Conservation (phyloP, 2,888 invertebrate species). For the Tubiluchus corallicola region DNA sequence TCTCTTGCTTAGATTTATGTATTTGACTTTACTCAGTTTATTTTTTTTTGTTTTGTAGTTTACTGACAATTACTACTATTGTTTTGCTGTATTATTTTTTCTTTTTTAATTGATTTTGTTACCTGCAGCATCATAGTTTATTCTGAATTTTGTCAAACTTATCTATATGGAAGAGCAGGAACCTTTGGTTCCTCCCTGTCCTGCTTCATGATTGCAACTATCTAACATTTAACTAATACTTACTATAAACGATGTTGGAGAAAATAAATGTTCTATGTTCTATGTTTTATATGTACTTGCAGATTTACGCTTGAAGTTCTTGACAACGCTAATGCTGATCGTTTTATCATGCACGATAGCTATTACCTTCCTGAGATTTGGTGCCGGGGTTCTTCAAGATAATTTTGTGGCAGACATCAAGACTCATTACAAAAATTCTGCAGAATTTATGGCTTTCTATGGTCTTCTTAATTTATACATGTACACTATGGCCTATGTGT, state of each 20-base stretch:
- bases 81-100: slow-evolving; percentile 8
- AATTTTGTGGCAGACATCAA: slow-evolving; percentile 77
- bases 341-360: slow-evolving; percentile 52
- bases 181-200: too few relatives aligned
- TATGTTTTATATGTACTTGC: slow-evolving; percentile 24
- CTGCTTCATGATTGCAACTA: too few relatives aligned
- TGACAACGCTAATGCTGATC: slow-evolving; percentile 63
- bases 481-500: slow-evolving; percentile 82
- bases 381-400: slow-evolving; percentile 72
- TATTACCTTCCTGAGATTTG: slow-evolving; percentile 63
- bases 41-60: background rate
- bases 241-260: too few relatives aligned
- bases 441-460: slow-evolving; percentile 87
- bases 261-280: too few relatives aligned
- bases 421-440: slow-evolving; percentile 71
- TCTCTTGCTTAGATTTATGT: too few relatives aligned
- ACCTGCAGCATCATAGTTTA: too few relatives aligned
- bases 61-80: too few relatives aligned
- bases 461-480: slow-evolving; percentile 81
- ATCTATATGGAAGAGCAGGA: background rate
- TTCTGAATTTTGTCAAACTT: too few relatives aligned
- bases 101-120: too few relatives aligned
- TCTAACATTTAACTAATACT: too few relatives aligned
- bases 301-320: slow-evolving; percentile 79
- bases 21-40: slow-evolving; percentile 7